Base-by-base conservation (phyloP, 2,113 vertebrate species). In the Pteruthius melanotis region DNA sequence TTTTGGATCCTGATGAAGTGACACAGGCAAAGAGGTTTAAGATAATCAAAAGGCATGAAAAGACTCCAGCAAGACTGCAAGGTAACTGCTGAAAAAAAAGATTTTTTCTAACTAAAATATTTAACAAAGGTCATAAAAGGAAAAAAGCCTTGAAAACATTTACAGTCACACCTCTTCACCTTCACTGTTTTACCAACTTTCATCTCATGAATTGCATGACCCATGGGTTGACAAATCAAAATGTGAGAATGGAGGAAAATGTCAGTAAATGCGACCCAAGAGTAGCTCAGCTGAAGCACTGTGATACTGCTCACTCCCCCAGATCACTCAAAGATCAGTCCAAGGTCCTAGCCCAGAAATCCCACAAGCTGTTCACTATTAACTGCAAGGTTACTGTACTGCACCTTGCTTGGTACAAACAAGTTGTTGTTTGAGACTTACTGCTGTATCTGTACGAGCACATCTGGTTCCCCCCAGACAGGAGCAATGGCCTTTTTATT, bases 341-440 rank as follows among this genome's bases (percentile, higher is more conserved):
- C 22, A 39, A 57, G 47, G 31, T 13, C 9, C 2, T 20, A 56
- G 37, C 16, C 50, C 19, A 79, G 27, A 83, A 66, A 57, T 49
- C n/a, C 17, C 49, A 14, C 0, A 0, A 33, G 27, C 24, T 78
- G 8, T 26, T 59, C 52, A 30, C 20, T 26, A n/a, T 24, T 31
- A 45, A 83, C 13, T 60, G 7, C 20, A 35, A n/a, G 26, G 30
- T 26, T n/a, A 45, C 7, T 1, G 2, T 33, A 33, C 11, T 27
- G 50, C 20, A 72, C 20, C 8, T n/a, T 30, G 33, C n/a, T 47
- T 7, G 7, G 13, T 18, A 66, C 28, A 13, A 66, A 22, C 2
- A 1, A 8, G 9, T 9, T 49, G 9, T 9, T 49, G 24, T 21
- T 65, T 27, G 22, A 64, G 33, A 35, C 26, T 22, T 39, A 24